phyloP scores from a whole-genome alignment of 1,140 invertebrate genomes.

The Psilanteris sp. region DNA sequence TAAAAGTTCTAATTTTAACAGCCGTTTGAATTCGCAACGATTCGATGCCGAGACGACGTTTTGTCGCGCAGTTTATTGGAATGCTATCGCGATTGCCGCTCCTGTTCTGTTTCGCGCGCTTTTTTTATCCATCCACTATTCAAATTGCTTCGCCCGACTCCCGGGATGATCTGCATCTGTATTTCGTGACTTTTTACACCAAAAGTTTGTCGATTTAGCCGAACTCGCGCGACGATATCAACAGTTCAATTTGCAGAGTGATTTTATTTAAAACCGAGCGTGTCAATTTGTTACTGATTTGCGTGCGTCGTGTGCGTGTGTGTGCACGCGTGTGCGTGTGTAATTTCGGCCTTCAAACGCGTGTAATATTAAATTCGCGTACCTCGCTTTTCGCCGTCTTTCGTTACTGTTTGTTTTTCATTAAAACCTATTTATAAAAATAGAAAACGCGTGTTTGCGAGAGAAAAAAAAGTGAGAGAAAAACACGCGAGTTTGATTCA shows the following conservation, averaged over 20 bases:
- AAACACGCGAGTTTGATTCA: too few species aligned
- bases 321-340: too few species aligned
- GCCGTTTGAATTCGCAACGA: constrained; percentile 34
- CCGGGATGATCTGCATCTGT: constrained; percentile 46
- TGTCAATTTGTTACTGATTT: constrained; percentile 25
- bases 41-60: constrained; percentile 34
- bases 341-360: too few species aligned
- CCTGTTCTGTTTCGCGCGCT: not conserved
- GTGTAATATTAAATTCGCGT: constrained; percentile 12
- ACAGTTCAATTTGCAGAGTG: constrained; percentile 39
- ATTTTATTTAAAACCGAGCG: constrained; percentile 39
- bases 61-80: constrained; percentile 47
- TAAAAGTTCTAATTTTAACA: too few species aligned
- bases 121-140: constrained; percentile 44
- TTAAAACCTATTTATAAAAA: constrained; percentile 22
- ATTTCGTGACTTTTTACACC: constrained; percentile 44
- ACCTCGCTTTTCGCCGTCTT: not conserved
- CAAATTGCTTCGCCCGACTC: constrained; percentile 55
- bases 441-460: too few species aligned
- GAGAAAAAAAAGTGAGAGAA: too few species aligned
- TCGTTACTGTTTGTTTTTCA: constrained; percentile 10
- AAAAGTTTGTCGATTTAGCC: constrained; percentile 23
- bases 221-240: constrained; percentile 27
- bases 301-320: too few species aligned
- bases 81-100: constrained; percentile 24